phyloP scores from a whole-genome alignment of 2,797 vertebrate genomes.

The Podarcis siculus region DNA sequence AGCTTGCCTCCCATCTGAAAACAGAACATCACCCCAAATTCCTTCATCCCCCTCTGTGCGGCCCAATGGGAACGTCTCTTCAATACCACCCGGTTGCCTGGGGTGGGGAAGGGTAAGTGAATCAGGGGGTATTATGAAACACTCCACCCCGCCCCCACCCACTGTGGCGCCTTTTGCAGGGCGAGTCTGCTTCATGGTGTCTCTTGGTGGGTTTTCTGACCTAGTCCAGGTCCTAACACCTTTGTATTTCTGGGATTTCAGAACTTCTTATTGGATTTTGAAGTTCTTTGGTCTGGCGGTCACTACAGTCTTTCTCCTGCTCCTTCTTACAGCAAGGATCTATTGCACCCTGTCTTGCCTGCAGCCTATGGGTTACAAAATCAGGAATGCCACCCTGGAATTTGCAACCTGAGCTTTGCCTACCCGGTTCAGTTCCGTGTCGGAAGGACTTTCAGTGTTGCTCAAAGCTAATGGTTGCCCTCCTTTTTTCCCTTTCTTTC shows the following conservation, averaged over 20 bases:
- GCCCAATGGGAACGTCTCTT: conserved; percentile 88
- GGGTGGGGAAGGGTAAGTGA: conserved; percentile 84
- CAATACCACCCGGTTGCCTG: conserved; percentile 86
- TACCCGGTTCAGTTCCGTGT: background rate
- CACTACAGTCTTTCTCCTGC: background rate
- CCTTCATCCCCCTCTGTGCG: conserved; percentile 85
- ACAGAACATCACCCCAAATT: conserved; percentile 84
- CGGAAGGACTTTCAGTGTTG: background rate
- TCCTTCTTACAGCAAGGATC: background rate
- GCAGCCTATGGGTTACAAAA: background rate
- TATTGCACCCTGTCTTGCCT: background rate
- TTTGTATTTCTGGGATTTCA: background rate
- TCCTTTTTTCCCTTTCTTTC: background rate
- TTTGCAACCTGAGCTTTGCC: background rate
- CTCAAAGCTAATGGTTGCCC: background rate
- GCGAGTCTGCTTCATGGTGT: background rate
- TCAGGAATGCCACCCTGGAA: background rate
- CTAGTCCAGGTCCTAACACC: too few species aligned
- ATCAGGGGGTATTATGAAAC: background rate
- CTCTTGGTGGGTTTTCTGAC: background rate
- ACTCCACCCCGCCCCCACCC: too few species aligned
- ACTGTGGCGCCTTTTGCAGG: background rate
- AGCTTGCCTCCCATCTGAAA: conserved; percentile 17
- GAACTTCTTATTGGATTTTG: too few species aligned
- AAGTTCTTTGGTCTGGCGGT: background rate